Base-by-base conservation (phyloP, 2,797 vertebrate genomes). In the Acipenser transmontanus region DNA sequence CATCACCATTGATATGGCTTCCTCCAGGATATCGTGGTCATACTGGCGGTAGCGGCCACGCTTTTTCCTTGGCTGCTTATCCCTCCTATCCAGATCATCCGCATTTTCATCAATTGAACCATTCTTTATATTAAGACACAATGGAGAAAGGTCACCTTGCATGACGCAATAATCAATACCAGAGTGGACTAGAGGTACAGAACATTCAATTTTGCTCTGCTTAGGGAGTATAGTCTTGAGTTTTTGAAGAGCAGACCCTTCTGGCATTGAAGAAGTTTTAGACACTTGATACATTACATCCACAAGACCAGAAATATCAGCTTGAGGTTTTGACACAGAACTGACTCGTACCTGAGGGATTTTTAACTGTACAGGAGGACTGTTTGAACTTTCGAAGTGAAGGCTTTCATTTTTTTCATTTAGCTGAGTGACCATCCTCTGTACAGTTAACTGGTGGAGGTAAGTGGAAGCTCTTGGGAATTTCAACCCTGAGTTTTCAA, bases 1-100 rank as follows among this genome's bases (percentile, higher is more conserved):
- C 91, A 98, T 95, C 80, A 99, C 97, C 97, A 99, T 98, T 66
- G 90, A 81, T 74, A 99, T 98, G 69, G 97, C 97, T 87, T 99
- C 97, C 86, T 99, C 97, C 90, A 99, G 86, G 76, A 99, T 94
- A 76, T 98, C 97, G 8, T 98, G 95, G 85, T 99, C 92, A 14
- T 99, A 99, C 51, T 99, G 97, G 67, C 97, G 93, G 79, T 99
- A 99, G 68, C 97, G 86, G 69, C 97, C 97, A 62, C 97, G 96
- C 80, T 99, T 99, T 88, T 98, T 98, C 76, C 97, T 91, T 54
- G 96, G 96, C 77, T 97, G 95, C 75, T 99, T 99, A 82, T 98
- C 96, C 76, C 93, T 92, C 68, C 89, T 88, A 72, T 95, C 92
- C 73, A 88, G 75, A 80, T 86, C 84, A 75, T 92, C 91, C 4